phyloP scores from a whole-genome alignment of 1,140 invertebrate species.

The Sarcophaga bullata region DNA sequence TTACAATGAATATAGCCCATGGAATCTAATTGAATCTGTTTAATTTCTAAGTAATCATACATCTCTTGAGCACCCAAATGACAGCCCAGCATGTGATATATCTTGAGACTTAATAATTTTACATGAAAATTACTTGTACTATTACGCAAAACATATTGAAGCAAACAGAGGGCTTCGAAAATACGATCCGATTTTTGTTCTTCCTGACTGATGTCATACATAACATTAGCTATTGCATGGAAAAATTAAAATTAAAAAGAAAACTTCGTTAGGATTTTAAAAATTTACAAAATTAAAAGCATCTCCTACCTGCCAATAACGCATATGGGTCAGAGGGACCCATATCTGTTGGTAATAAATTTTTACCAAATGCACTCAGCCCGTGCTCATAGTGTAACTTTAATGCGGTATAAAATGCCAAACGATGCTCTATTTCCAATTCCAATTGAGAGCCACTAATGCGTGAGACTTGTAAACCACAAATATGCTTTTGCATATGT shows the following conservation, averaged over 20 bases:
- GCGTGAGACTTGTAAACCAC: slow-evolving; percentile 75
- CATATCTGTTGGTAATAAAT: slow-evolving; percentile 71
- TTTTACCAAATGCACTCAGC: slow-evolving; percentile 63
- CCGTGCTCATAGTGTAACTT: slow-evolving; percentile 69
- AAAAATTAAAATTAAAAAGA: slow-evolving; percentile 12
- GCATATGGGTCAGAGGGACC: slow-evolving; percentile 80
- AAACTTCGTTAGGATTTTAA: neutral
- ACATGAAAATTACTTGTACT: slow-evolving; percentile 83
- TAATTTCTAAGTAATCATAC: slow-evolving; percentile 83
- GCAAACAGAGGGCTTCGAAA: slow-evolving; percentile 73
- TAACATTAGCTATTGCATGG: slow-evolving; percentile 70
- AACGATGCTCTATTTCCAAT: slow-evolving; percentile 66
- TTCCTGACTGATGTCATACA: slow-evolving; percentile 75
- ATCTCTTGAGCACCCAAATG: slow-evolving; percentile 74
- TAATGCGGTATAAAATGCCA: slow-evolving; percentile 68
- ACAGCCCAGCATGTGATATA: slow-evolving; percentile 79
- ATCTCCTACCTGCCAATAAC: slow-evolving; percentile 70
- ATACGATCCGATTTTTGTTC: slow-evolving; percentile 71
- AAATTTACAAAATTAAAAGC: no score
- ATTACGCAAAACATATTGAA: slow-evolving; percentile 76
- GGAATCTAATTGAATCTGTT: slow-evolving; percentile 94
- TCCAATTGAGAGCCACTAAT: slow-evolving; percentile 73
- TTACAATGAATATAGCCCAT: slow-evolving; percentile 85
- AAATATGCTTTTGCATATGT: slow-evolving; percentile 79
- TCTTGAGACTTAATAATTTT: slow-evolving; percentile 77